A percentile compares a stretch with the other conserved stretches of the same genome.
phyloP scores from a whole-genome alignment of 2,797 vertebrate species.

The Trichosurus vulpecula region DNA sequence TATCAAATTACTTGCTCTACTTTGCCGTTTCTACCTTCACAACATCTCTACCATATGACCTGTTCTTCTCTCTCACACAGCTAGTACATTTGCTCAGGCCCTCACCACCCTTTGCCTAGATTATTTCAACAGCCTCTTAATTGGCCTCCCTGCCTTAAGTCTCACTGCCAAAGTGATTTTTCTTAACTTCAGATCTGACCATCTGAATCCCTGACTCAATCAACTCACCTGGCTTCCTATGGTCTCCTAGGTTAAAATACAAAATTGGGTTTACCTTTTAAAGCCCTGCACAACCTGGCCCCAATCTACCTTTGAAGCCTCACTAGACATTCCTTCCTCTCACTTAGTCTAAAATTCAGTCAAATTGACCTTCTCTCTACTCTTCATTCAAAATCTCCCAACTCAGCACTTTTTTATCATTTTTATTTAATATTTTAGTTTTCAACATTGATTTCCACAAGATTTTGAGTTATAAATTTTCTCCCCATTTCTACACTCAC shows the following conservation, averaged over 20 bases:
- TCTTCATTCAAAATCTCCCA: too few relatives aligned
- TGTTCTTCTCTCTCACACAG: neutral
- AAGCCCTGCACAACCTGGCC: too few relatives aligned
- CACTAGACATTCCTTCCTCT: neutral
- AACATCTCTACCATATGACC: neutral
- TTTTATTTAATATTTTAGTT: too few relatives aligned
- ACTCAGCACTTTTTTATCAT: too few relatives aligned
- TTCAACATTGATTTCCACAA: too few relatives aligned
- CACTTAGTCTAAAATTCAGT: neutral
- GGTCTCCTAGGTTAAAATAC: neutral
- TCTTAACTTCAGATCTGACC: neutral
- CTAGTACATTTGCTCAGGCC: neutral
- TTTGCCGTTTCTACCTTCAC: neutral
- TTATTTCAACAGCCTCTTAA: too few relatives aligned
- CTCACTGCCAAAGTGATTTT: neutral
- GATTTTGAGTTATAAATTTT: too few relatives aligned
- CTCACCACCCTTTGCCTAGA: neutral
- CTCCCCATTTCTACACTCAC: too few relatives aligned
- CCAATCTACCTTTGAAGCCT: neutral
- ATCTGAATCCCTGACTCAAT: neutral
- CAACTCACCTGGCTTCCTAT: neutral
- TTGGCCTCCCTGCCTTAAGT: too few relatives aligned
- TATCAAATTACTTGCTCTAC: neutral
- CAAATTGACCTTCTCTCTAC: too few relatives aligned
- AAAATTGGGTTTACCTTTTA: neutral